Evolutionary conservation across 1,140 invertebrate genomes (phyloP).

Genomic region (Drosophila santomea): DNA sequence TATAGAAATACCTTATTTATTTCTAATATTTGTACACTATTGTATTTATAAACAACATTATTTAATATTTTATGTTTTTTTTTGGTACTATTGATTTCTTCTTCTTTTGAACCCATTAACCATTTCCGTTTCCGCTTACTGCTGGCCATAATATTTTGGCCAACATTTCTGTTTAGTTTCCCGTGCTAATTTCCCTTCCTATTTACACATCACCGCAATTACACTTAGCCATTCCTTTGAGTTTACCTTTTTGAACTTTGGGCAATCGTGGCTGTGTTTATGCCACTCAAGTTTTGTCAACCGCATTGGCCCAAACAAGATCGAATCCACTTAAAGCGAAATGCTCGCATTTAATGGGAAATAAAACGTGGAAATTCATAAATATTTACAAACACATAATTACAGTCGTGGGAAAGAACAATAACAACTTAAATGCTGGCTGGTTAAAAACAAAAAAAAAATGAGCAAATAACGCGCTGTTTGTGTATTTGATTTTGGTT

Average conservation of each 20-base stretch:
- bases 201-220: background rate
- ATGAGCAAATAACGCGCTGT: constrained; percentile 11
- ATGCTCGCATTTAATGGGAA: constrained; percentile 49
- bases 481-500: constrained; percentile 36
- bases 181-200: background rate
- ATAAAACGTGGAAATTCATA: constrained; percentile 47
- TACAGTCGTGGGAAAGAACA: constrained; percentile 71
- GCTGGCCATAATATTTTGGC: background rate
- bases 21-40: too few species aligned
- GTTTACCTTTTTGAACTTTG: background rate
- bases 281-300: constrained; percentile 39
- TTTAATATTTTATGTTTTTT: background rate
- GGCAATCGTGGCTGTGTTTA: constrained; percentile 21
- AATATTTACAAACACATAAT: constrained; percentile 70
- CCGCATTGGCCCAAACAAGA: constrained; percentile 40
- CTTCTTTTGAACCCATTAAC: background rate
- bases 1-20: too few species aligned
- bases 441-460: constrained; percentile 32
- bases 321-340: constrained; percentile 47
- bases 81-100: too few species aligned
- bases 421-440: constrained; percentile 36
- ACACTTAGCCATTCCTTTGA: background rate
- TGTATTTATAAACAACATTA: too few species aligned
- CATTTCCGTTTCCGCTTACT: background rate
- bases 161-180: background rate